phyloP scores from a whole-genome alignment of 2,113 vertebrate species.

The Hoplias malabaricus region DNA sequence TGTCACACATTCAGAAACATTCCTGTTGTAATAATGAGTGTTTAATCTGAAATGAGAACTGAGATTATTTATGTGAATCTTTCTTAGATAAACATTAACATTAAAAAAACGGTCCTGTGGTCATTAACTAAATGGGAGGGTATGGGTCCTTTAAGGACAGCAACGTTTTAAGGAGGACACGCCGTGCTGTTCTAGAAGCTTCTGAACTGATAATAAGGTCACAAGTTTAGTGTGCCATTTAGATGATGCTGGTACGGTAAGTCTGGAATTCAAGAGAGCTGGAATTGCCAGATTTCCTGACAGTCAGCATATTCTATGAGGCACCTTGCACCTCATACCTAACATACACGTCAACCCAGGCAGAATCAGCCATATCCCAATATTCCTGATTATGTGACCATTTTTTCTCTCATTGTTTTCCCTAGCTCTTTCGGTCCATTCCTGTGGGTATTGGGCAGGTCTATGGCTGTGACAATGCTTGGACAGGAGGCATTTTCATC shows the following conservation, averaged over 20 bases:
- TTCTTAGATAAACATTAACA: too few species aligned
- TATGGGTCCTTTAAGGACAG: not conserved
- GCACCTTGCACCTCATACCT: not conserved
- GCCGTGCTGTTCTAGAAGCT: not conserved
- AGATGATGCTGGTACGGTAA: not conserved
- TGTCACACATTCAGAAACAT: too few species aligned
- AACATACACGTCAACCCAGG: not conserved
- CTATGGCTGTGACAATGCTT: constrained; percentile 91
- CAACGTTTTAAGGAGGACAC: not conserved
- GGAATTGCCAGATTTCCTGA: constrained; percentile 22
- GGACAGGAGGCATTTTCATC: constrained; percentile 88
- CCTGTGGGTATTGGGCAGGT: constrained; percentile 88
- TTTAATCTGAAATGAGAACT: too few species aligned
- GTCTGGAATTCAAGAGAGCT: constrained; percentile 23
- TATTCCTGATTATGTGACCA: not conserved
- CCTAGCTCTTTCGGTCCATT: constrained; percentile 85
- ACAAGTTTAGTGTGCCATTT: not conserved
- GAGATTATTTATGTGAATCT: too few species aligned
- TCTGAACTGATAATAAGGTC: not conserved
- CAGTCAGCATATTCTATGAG: not conserved
- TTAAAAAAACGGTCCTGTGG: too few species aligned
- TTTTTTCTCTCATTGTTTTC: not conserved
- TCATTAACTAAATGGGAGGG: too few species aligned
- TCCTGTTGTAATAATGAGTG: too few species aligned
- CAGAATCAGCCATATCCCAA: not conserved